phyloP scores from a whole-genome alignment of 2,113 vertebrate species.

The Xenus cinereus region DNA sequence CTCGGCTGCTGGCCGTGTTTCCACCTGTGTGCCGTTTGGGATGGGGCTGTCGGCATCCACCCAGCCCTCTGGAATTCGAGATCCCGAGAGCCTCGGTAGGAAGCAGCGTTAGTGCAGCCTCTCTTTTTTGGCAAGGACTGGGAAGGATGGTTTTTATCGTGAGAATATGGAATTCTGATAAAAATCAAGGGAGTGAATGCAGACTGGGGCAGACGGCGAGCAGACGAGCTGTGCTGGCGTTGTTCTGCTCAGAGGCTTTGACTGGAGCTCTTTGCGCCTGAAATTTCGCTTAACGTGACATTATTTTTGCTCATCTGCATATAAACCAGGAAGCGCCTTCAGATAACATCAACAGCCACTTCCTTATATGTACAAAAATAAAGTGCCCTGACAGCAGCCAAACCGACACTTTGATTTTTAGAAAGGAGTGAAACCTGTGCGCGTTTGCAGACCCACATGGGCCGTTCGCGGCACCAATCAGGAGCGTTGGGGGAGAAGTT shows the following conservation, averaged over 20 bases:
- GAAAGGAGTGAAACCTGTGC: not conserved
- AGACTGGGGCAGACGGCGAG: not conserved
- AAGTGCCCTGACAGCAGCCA: constrained; percentile 54
- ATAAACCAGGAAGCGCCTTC: constrained; percentile 72
- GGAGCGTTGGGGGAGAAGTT: not conserved
- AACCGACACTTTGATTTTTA: constrained; percentile 42
- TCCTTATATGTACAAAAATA: constrained; percentile 78
- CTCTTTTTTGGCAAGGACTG: fast-evolving
- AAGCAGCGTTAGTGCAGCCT: not conserved
- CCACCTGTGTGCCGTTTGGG: not conserved
- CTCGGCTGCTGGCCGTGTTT: not conserved
- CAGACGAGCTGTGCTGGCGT: not conserved
- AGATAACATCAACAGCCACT: constrained; percentile 73
- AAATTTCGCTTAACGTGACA: not conserved
- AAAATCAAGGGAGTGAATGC: not conserved
- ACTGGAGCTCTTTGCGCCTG: not conserved
- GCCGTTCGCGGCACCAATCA: not conserved
- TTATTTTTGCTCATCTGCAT: constrained; percentile 60
- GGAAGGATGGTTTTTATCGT: not conserved
- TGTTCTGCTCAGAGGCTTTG: not conserved
- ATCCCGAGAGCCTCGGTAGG: fast-evolving
- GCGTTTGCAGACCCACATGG: constrained; percentile 5
- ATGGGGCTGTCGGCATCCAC: too few relatives aligned
- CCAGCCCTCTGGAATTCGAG: fast-evolving
- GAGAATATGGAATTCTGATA: not conserved